Evolutionary conservation across 2,797 vertebrate genomes (phyloP).

Genomic region (Gallinago nigripennis): DNA sequence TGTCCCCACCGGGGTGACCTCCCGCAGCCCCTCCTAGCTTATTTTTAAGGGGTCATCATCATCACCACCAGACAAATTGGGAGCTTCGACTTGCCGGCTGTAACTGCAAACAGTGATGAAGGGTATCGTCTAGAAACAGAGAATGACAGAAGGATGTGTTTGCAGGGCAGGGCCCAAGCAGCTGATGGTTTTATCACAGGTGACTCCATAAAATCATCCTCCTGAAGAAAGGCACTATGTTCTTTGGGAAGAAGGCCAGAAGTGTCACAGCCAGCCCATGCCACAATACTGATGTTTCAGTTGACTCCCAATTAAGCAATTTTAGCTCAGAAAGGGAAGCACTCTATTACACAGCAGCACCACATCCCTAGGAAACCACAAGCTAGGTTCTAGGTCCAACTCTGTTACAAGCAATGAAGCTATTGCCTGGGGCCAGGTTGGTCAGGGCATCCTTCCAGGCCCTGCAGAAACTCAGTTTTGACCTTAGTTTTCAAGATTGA

Average conservation of each 20-base stretch:
- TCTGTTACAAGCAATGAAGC: neutral
- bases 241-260: neutral
- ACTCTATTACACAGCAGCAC: neutral
- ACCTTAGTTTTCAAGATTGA: neutral
- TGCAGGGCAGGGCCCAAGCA: neutral
- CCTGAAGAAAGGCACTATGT: neutral
- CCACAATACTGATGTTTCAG: fast-evolving
- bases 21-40: neutral
- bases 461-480: neutral
- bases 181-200: neutral
- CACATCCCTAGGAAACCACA: neutral
- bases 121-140: fast-evolving
- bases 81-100: neutral
- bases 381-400: fast-evolving
- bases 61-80: fast-evolving
- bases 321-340: neutral
- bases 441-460: neutral
- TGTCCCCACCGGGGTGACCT: fast-evolving
- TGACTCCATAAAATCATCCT: neutral
- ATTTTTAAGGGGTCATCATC: fast-evolving
- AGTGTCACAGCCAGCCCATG: neutral
- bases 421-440: neutral
- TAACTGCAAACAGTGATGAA: neutral
- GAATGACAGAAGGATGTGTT: neutral
- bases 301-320: neutral